Evolutionary conservation across 1,140 invertebrate species (phyloP).

Genomic region (Homalodisca vitripennis): DNA sequence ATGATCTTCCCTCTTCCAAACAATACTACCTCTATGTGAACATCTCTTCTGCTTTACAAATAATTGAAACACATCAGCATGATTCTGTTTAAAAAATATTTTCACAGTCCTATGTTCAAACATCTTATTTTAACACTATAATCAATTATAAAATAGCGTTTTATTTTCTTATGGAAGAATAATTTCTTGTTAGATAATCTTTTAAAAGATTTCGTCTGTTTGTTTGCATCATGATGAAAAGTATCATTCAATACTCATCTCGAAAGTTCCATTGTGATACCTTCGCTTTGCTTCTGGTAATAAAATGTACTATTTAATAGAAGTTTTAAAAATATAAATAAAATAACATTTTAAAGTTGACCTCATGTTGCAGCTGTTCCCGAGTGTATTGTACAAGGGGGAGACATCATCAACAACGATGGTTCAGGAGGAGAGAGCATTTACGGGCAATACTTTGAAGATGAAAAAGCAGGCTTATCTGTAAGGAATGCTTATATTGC

Average conservation of each 20-base stretch:
- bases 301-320: not conserved
- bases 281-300: too few species aligned
- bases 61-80: too few species aligned
- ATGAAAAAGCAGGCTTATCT: slow-evolving; percentile 82
- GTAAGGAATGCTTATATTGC: too few species aligned
- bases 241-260: not conserved
- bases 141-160: too few species aligned
- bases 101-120: too few species aligned
- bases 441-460: slow-evolving; percentile 84
- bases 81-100: too few species aligned
- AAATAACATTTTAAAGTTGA: slow-evolving; percentile 7
- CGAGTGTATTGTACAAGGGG: slow-evolving; percentile 82
- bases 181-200: not conserved
- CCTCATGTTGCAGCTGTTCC: slow-evolving; percentile 58
- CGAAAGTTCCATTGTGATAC: too few species aligned
- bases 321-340: not conserved
- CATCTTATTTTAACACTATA: too few species aligned
- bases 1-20: too few species aligned
- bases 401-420: slow-evolving; percentile 78
- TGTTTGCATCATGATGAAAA: not conserved
- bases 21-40: too few species aligned
- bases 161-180: too few species aligned
- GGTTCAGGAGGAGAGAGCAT: slow-evolving; percentile 92
- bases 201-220: not conserved
- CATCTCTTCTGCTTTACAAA: too few species aligned